These are phyloP conservation scores for Chaetops frenatus DNA, from an alignment of 2,113 vertebrate species.

Conservation along the genomic window DNA sequence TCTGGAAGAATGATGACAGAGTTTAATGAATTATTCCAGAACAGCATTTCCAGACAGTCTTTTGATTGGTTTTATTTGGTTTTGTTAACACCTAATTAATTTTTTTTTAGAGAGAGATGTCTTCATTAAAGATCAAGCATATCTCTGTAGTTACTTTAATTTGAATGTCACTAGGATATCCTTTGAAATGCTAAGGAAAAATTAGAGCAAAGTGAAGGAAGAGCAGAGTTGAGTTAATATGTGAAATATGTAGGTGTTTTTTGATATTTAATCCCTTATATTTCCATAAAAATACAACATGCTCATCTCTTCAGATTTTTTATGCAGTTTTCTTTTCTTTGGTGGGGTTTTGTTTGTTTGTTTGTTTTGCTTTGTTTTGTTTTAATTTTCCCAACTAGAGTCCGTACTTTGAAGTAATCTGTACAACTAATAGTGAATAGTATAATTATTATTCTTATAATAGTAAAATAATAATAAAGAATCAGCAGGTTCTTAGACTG, in stretches of 20 bases:
- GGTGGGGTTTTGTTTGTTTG: not conserved
- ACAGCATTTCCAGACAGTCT: not conserved
- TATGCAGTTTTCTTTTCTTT: no score
- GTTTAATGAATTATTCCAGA: not conserved
- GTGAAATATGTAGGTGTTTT: not conserved
- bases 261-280: not conserved
- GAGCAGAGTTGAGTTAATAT: not conserved
- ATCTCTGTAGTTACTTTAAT: not conserved
- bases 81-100: not conserved
- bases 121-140: conserved; percentile 23
- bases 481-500: not conserved
- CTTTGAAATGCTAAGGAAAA: conserved; percentile 13
- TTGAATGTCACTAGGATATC: not conserved
- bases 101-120: not conserved
- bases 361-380: not conserved
- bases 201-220: not conserved
- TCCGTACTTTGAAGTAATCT: not conserved
- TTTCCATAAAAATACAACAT: not conserved
- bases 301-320: not conserved
- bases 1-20: not conserved
- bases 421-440: not conserved
- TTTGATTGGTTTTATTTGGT: not conserved
- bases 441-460: not conserved
- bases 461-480: not conserved
- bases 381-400: not conserved